Evolutionary conservation across 2,797 vertebrate species (phyloP), one percentile per base, ranked within the genome.

Genomic region (Falco cherrug): DNA sequence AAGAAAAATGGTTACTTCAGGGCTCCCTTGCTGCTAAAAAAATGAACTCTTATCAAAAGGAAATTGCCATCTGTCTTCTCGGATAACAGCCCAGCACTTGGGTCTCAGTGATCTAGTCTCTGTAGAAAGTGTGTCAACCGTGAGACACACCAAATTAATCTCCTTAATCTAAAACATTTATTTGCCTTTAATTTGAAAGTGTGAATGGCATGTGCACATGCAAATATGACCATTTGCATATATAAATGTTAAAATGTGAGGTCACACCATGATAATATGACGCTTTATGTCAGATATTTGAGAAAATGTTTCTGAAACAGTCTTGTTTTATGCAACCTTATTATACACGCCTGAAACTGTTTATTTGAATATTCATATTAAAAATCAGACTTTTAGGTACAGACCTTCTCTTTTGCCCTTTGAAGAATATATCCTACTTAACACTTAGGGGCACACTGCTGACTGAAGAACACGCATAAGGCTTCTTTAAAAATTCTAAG

Each of bases 1-100:
- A 92, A 94, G 90, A 97, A 90, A 96, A 97, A 94, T 84, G 73
- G 96, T 89, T 86, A 94, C 79, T 94, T 84, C 82, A 92, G 96
- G 89, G 84, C 68, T 96, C 76, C 65, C 76, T 93, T 16, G 26
- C 82, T 96, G 87, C 79, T 93, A 92, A 95, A 96, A 97, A 73
- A 88, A 78, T 64, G 5, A 89, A 86, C 57, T 87, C 89, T 95
- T 94, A 92, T 95, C 87, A 89, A 91, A 95, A 91, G 81, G 69
- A 92, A 96, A 96, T 91, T 96, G 89, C 84, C 89, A 92, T 94
- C 79, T 96, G 90, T 97, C 96, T 93, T 92, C 93, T 91, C 3
- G 56, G 89, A 91, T 96, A 96, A 94, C 82, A 95, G 90, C 82
- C 87, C 70, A 92, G 84, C 59, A 64, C 69, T 92, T 35, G 28